Base-by-base conservation (phyloP, 1,140 invertebrate species). In the Lasioglossum baleicum region DNA sequence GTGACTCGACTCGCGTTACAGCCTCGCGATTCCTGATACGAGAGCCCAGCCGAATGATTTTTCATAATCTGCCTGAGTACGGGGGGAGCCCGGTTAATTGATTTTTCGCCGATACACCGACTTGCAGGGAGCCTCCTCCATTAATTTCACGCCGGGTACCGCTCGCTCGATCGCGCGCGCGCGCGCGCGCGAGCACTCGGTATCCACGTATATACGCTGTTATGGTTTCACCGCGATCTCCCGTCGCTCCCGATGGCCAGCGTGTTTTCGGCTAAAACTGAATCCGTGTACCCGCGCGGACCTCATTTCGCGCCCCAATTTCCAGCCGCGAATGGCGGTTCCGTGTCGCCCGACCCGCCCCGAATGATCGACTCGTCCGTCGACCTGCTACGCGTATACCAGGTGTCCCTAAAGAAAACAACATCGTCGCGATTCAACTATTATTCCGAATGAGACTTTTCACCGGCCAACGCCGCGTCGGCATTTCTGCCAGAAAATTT, bases 1-100 rank as follows among this genome's bases (percentile, higher is more conserved):
- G 71, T 64, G 75, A 51, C 71, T 83, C 75, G 67, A 68, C 72
- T 58, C 56, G 17, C 56, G 56, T n/a, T 75, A 60, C 48, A n/a
- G 22, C 65, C 65, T n/a, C 40, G 26, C 53, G 60, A 70, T 40
- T 22, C 44, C 44, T 13, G 44, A 48, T 48, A 48, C 69, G 31
- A 26, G 60, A 20, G 4, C 22, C 26, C 17, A 44, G 42, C 44
- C 7, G 64, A 75, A 75, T 65, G 53, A 69, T 71, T 77, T 70
- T 70, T 77, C 75, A 71, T 71, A 61, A 71, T 77, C 58, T 68
- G 31, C 64, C 20, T 4, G 44, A 10, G 35, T 35, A 35, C 40
- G 7, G 22, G 22, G 53, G 40, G 2, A 6, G 7, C 17, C 56
- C 17, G 74, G 7, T 76, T 75, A 68, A 76, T 69, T 60, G 53